These are phyloP conservation scores for Tenebrosternarchus preto DNA, from an alignment of 2,113 vertebrate species.

Conservation along the genomic window DNA sequence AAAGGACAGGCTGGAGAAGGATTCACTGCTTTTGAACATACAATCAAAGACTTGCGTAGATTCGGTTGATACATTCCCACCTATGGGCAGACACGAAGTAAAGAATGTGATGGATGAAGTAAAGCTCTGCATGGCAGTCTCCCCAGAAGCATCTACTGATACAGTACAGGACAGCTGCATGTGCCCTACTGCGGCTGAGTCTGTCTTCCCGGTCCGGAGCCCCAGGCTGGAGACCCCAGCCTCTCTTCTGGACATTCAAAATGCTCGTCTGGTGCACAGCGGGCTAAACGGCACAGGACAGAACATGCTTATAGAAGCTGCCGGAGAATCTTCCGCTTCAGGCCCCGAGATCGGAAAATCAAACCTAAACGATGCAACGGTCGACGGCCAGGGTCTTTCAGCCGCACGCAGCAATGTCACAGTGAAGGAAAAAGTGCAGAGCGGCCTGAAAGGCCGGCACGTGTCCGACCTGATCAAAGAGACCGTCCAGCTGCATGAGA, in stretches of 20 bases:
- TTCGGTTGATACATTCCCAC: slow-evolving; percentile 10
- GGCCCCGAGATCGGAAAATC: slow-evolving; percentile 28
- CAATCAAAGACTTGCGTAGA: neutral
- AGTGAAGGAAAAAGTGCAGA: slow-evolving; percentile 50
- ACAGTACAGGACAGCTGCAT: neutral
- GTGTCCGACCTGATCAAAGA: slow-evolving; percentile 77
- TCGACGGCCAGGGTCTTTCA: slow-evolving; percentile 40
- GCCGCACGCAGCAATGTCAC: neutral
- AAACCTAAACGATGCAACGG: slow-evolving; percentile 40
- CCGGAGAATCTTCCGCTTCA: slow-evolving; percentile 8
- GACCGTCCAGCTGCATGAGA: slow-evolving; percentile 72
- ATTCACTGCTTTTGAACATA: neutral
- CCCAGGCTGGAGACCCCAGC: slow-evolving; percentile 28
- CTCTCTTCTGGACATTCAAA: slow-evolving; percentile 16
- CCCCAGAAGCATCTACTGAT: neutral
- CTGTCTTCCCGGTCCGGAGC: neutral
- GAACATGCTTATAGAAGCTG: slow-evolving; percentile 15
- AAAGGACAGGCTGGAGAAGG: slow-evolving; percentile 16
- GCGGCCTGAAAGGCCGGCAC: slow-evolving; percentile 60
- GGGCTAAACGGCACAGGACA: slow-evolving; percentile 38
- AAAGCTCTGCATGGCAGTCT: slow-evolving; percentile 7
- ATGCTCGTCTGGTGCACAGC: slow-evolving; percentile 40
- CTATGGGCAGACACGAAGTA: neutral
- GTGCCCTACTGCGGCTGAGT: neutral
- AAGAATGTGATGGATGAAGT: slow-evolving; percentile 2